phyloP scores from a whole-genome alignment of 92 coral and sea anemone species.

The Siderastrea siderea region DNA sequence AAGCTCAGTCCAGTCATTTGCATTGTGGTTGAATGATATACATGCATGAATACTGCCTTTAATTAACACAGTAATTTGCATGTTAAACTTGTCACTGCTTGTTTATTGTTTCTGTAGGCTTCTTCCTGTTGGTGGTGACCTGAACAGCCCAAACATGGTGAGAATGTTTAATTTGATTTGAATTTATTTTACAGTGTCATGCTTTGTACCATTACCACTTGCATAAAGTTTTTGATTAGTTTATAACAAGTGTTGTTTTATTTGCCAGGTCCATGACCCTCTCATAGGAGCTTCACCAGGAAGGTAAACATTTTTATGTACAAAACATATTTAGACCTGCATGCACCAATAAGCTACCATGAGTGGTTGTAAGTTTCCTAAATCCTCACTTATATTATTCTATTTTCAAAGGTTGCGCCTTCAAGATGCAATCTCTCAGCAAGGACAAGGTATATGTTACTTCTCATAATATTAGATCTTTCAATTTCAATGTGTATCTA shows the following conservation, averaged over 20 bases:
- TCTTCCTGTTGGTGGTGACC: conserved; percentile 46
- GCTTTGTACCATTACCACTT: no score
- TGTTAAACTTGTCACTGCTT: no score
- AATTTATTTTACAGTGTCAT: no score
- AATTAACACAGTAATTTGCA: not conserved
- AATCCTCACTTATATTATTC: not conserved
- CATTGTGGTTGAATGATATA: no score
- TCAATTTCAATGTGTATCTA: no score
- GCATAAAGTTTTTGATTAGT: no score
- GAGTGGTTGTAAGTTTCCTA: not conserved
- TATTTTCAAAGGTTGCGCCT: conserved; percentile 56
- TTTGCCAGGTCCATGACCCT: conserved; percentile 71
- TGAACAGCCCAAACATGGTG: conserved; percentile 81
- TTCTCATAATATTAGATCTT: no score
- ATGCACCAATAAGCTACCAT: no score
- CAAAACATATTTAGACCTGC: no score
- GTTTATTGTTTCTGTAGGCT: not conserved
- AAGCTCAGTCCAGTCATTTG: no score
- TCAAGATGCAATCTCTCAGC: conserved; percentile 79
- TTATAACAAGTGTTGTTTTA: not conserved
- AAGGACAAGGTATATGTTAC: conserved; percentile 57
- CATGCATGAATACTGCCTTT: no score
- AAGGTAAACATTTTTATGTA: conserved; percentile 42
- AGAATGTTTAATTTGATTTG: not conserved
- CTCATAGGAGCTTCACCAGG: conserved; percentile 88